A percentile compares a stretch with the other conserved stretches of the same genome.
These are phyloP conservation scores for Malurus leucopterus DNA, from an alignment of 2,797 vertebrate species.

Conservation along the genomic window DNA sequence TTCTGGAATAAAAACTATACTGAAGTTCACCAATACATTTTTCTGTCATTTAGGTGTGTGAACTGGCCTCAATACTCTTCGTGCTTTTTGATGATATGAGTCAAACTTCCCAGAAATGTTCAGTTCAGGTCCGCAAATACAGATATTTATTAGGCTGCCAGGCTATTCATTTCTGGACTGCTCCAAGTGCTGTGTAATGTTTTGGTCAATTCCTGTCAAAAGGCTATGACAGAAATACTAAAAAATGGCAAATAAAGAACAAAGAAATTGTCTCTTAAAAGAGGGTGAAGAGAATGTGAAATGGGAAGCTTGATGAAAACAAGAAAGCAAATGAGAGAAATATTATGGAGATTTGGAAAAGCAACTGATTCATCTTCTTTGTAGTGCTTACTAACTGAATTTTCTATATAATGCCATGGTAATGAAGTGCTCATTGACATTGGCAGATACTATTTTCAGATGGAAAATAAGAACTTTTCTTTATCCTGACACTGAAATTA, in stretches of 20 bases:
- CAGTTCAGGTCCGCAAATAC: background rate
- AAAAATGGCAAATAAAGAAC: background rate
- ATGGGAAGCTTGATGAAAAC: background rate
- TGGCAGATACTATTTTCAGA: background rate
- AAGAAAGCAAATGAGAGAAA: background rate
- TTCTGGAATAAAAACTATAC: background rate
- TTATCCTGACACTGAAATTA: background rate
- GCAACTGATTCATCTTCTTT: background rate
- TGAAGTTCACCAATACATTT: background rate
- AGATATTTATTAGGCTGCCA: background rate
- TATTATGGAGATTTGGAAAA: background rate
- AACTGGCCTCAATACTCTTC: background rate
- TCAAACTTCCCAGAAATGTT: background rate
- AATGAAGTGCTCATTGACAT: rapidly evolving
- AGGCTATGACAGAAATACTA: background rate
- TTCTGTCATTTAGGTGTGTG: background rate
- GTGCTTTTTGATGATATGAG: background rate
- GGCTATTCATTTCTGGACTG: background rate
- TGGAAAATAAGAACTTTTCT: background rate
- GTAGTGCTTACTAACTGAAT: background rate
- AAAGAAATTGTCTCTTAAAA: background rate
- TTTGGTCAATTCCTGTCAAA: background rate
- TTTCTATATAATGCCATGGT: background rate
- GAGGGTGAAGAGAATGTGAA: background rate
- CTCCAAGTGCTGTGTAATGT: background rate